Conservation (phyloP, 2,888 invertebrate genomes). For the Heteropelma amictum region DNA sequence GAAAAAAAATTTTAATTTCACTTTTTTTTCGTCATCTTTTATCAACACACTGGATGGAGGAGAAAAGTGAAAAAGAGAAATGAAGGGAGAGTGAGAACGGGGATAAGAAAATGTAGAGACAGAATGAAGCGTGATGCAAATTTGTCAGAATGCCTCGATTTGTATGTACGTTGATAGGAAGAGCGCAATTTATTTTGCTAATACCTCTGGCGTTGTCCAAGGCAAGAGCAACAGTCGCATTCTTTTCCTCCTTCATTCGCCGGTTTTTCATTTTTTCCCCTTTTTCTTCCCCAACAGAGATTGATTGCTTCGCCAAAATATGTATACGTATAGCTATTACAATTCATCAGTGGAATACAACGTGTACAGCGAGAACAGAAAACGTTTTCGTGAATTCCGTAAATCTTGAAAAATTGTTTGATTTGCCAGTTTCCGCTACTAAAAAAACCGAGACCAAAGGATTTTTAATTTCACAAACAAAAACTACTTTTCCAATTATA, state of each 20-base stretch:
- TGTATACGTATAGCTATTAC: not conserved
- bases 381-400: too few relatives aligned
- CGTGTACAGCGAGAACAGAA: too few relatives aligned
- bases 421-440: too few relatives aligned
- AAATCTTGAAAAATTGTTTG: too few relatives aligned
- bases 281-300: slow-evolving; percentile 14
- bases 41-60: slow-evolving; percentile 44
- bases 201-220: slow-evolving; percentile 38
- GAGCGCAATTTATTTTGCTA: slow-evolving; percentile 54
- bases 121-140: slow-evolving; percentile 43
- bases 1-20: slow-evolving; percentile 34
- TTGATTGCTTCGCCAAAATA: slow-evolving; percentile 21
- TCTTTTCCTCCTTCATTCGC: not conserved
- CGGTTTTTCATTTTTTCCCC: slow-evolving; percentile 42
- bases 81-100: not conserved
- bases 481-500: too few relatives aligned
- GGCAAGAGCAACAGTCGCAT: slow-evolving; percentile 31
- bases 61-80: slow-evolving; percentile 22
- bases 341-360: too few relatives aligned
- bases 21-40: slow-evolving; percentile 42
- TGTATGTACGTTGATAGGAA: slow-evolving; percentile 22
- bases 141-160: slow-evolving; percentile 36
- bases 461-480: too few relatives aligned
- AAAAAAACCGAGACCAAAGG: too few relatives aligned
- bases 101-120: slow-evolving; percentile 16